Evolutionary conservation across 1,140 invertebrate species (phyloP).

Genomic region (Heliconius hewitsoni): DNA sequence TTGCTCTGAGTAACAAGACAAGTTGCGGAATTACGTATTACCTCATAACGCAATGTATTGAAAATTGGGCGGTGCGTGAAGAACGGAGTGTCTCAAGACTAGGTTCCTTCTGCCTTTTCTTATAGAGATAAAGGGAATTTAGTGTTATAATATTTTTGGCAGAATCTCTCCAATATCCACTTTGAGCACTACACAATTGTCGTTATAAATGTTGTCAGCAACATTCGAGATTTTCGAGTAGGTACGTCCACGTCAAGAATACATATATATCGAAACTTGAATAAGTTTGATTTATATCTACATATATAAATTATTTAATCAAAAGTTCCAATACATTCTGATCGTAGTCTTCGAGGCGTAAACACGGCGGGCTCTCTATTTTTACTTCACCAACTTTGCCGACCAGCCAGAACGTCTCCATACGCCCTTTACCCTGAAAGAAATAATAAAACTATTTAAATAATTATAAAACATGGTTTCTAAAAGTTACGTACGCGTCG

Average conservation of each 20-base stretch:
- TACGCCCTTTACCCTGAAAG: conserved; percentile 85
- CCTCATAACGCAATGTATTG: too few relatives aligned
- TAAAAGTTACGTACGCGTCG: too few relatives aligned
- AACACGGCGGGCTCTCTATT: conserved; percentile 52
- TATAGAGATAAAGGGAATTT: too few relatives aligned
- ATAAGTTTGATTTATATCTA: not conserved
- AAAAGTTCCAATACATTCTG: conserved; percentile 65
- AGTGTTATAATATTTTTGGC: too few relatives aligned
- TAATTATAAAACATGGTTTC: too few relatives aligned
- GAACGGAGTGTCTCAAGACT: too few relatives aligned
- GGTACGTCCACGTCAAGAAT: not conserved
- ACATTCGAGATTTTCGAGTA: not conserved
- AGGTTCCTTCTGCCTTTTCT: too few relatives aligned
- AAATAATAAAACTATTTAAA: too few relatives aligned
- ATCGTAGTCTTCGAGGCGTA: conserved; percentile 64
- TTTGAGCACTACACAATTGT: not conserved
- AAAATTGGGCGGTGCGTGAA: too few relatives aligned
- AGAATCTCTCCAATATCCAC: not conserved
- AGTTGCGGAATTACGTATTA: too few relatives aligned
- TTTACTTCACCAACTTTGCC: conserved; percentile 80
- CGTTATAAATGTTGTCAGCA: not conserved
- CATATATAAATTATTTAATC: conserved; percentile 43
- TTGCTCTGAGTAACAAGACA: too few relatives aligned
- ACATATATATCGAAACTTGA: not conserved
- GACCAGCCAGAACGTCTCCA: conserved; percentile 87